These are phyloP conservation scores for Drosophila kanapiae DNA, from an alignment of 1,140 invertebrate genomes.

Conservation along the genomic window DNA sequence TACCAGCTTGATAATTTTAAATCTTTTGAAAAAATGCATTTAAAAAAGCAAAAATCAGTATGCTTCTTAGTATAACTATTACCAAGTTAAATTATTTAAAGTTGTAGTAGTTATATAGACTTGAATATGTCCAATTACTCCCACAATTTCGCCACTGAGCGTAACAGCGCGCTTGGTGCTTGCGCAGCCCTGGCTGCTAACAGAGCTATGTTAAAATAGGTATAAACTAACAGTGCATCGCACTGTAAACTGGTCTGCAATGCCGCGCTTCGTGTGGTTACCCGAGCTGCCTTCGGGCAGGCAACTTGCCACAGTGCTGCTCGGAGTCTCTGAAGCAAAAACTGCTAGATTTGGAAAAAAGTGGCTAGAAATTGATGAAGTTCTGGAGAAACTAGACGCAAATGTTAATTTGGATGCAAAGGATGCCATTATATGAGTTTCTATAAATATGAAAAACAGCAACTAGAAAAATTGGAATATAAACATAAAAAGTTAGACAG, in stretches of 20 bases:
- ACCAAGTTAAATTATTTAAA: no score
- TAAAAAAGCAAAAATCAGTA: not conserved
- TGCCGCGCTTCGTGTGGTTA: not conserved
- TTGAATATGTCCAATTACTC: not conserved
- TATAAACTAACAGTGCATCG: slow-evolving; percentile 54
- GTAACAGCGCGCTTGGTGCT: slow-evolving; percentile 19
- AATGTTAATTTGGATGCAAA: no score
- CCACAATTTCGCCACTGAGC: not conserved
- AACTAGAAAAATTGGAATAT: no score
- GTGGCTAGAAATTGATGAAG: no score
- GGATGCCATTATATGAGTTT: no score
- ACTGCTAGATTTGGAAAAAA: no score
- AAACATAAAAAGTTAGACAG: no score
- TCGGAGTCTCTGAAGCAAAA: no score
- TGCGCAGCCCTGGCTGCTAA: slow-evolving; percentile 44
- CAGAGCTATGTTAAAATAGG: slow-evolving; percentile 63
- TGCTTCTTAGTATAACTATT: not conserved
- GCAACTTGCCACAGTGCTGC: no score
- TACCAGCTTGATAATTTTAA: not conserved
- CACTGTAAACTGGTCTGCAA: slow-evolving; percentile 21
- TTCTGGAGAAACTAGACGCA: no score
- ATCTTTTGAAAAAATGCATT: not conserved
- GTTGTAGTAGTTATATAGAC: no score
- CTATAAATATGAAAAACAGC: no score
- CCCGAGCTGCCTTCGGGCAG: not conserved